These are phyloP conservation scores for Trachops cirrhosus DNA, from an alignment of 2,797 vertebrate genomes.

Conservation along the genomic window DNA sequence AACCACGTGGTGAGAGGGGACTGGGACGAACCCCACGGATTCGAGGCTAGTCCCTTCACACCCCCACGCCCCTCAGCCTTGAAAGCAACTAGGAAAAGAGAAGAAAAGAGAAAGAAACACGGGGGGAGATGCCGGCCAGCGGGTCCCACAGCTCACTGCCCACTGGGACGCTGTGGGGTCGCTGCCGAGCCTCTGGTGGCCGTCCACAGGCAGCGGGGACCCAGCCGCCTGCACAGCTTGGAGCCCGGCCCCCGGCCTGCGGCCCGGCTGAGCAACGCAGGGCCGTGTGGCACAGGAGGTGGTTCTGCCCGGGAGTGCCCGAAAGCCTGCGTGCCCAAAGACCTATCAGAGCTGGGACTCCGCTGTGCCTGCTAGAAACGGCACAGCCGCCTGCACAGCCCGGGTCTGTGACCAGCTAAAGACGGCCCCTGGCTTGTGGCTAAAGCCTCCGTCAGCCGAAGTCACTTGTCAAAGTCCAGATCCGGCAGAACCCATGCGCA, in stretches of 20 bases:
- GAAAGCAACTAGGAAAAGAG: background rate
- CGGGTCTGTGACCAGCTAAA: too few relatives aligned
- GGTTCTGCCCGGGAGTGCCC: fast-evolving
- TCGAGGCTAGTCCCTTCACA: background rate
- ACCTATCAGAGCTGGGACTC: fast-evolving
- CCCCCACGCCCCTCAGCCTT: background rate
- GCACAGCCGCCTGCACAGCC: fast-evolving
- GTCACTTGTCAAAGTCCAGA: background rate
- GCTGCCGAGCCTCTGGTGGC: background rate
- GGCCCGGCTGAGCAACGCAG: background rate
- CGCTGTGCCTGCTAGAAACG: background rate
- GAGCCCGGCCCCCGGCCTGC: background rate
- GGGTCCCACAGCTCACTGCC: fast-evolving
- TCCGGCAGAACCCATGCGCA: too few relatives aligned
- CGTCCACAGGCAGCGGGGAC: background rate
- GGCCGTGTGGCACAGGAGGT: background rate
- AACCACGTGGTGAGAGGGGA: fast-evolving
- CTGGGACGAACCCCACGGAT: fast-evolving
- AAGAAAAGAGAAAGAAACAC: fast-evolving
- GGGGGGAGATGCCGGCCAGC: fast-evolving
- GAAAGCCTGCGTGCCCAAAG: fast-evolving
- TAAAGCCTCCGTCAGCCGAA: fast-evolving
- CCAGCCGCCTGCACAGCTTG: too few relatives aligned
- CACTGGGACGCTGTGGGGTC: background rate
- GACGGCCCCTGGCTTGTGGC: background rate